A percentile compares a stretch with the other conserved stretches of the same genome.
Conservation (phyloP, 2,888 invertebrate genomes). For the Amblyteles armatorius region DNA sequence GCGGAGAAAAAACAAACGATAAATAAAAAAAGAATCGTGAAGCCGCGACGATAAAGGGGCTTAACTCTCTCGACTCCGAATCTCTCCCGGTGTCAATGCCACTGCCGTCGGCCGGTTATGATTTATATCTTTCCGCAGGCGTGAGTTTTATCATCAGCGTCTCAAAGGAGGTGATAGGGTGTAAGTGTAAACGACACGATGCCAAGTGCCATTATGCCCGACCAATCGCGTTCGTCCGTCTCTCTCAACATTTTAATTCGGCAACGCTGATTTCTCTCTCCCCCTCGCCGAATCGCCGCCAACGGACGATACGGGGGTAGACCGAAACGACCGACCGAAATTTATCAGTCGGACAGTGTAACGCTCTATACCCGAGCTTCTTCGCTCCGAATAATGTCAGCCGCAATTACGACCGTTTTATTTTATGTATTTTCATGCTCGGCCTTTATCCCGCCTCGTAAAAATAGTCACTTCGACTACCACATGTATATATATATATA, state of each 20-base stretch:
- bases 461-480: neutral
- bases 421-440: neutral
- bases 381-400: neutral
- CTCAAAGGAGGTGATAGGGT: constrained; percentile 4
- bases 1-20: neutral
- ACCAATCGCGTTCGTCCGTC: constrained; percentile 41
- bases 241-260: constrained; percentile 19
- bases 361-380: neutral
- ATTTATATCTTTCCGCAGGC: constrained; percentile 28
- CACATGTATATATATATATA: neutral
- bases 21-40: constrained; percentile 16
- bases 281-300: neutral
- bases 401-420: neutral
- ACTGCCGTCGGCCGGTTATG: constrained; percentile 46
- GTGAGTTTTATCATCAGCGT: constrained; percentile 17
- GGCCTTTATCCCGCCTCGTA: neutral
- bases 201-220: constrained; percentile 10
- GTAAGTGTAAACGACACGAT: constrained; percentile 34
- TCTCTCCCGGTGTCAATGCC: constrained; percentile 60
- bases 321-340: neutral
- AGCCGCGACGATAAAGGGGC: neutral
- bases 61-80: constrained; percentile 13
- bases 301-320: constrained; percentile 6
- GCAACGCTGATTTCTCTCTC: neutral
- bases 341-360: constrained; percentile 7